phyloP scores from a whole-genome alignment of 1,140 invertebrate species.

The Ostrea edulis region DNA sequence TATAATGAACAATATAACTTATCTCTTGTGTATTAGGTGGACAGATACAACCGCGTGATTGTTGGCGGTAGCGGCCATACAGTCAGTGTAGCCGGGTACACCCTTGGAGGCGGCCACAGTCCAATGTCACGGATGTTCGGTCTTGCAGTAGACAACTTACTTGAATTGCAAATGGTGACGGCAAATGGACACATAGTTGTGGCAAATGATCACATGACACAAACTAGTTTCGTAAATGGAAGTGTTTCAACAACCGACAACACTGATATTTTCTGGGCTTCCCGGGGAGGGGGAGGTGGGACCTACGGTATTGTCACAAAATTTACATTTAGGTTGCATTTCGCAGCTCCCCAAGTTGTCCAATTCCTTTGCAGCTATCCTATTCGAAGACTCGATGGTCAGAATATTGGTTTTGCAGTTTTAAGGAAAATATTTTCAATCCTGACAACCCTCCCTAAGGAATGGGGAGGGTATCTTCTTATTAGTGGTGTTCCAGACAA shows the following conservation, averaged over 20 bases:
- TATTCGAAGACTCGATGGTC: conserved; percentile 16
- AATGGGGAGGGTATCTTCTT: conserved; percentile 53
- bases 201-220: conserved; percentile 33
- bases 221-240: conserved; percentile 5
- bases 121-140: conserved; percentile 62
- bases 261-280: conserved; percentile 67
- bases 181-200: conserved; percentile 49
- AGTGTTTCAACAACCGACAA: neutral
- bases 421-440: conserved; percentile 42
- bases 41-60: conserved; percentile 54
- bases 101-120: conserved; percentile 68
- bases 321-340: conserved; percentile 62
- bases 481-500: neutral
- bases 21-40: conserved; percentile 32
- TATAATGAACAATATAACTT: neutral
- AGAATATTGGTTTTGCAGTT: conserved; percentile 11
- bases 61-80: conserved; percentile 63
- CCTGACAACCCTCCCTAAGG: conserved; percentile 1
- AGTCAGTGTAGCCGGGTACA: conserved; percentile 65
- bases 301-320: conserved; percentile 63
- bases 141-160: conserved; percentile 67
- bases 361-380: conserved; percentile 22
- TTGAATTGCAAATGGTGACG: conserved; percentile 61
- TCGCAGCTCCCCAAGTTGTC: conserved; percentile 40
- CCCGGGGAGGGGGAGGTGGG: conserved; percentile 68